phyloP scores from a whole-genome alignment of 2,888 invertebrate species.

The Andrena flavipes region DNA sequence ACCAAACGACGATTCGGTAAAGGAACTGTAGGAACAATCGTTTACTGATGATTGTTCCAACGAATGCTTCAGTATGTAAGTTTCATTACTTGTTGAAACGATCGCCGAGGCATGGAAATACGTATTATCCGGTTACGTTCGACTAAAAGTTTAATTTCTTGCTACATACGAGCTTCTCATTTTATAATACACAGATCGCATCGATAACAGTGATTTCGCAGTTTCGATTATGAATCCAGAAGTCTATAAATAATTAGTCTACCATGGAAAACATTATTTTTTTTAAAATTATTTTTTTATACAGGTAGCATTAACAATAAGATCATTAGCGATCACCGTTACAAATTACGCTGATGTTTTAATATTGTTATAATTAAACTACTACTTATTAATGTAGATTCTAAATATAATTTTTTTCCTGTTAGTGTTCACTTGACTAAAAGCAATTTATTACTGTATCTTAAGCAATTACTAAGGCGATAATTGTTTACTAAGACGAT shows the following conservation, averaged over 20 bases:
- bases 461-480: too few species aligned
- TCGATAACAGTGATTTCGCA: background rate
- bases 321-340: too few species aligned
- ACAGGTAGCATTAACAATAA: too few species aligned
- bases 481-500: too few species aligned
- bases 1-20: conserved; percentile 50
- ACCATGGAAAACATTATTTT: background rate
- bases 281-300: too few species aligned
- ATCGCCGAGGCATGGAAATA: conserved; percentile 5
- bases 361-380: too few species aligned
- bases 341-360: too few species aligned
- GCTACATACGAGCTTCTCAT: background rate
- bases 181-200: background rate
- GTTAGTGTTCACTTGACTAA: too few species aligned
- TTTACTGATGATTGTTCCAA: conserved; percentile 39
- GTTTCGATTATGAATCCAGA: background rate
- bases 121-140: conserved; percentile 15
- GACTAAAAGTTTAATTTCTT: background rate
- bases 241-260: background rate
- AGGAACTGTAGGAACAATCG: conserved; percentile 35
- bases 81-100: conserved; percentile 28
- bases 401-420: too few species aligned
- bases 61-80: conserved; percentile 1
- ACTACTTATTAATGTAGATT: too few species aligned
- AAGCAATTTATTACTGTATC: too few species aligned